Evolutionary conservation across 2,888 invertebrate genomes (phyloP), one percentile per base, ranked within the genome.

Genomic region (Spatulosminthurus flaviceps): DNA sequence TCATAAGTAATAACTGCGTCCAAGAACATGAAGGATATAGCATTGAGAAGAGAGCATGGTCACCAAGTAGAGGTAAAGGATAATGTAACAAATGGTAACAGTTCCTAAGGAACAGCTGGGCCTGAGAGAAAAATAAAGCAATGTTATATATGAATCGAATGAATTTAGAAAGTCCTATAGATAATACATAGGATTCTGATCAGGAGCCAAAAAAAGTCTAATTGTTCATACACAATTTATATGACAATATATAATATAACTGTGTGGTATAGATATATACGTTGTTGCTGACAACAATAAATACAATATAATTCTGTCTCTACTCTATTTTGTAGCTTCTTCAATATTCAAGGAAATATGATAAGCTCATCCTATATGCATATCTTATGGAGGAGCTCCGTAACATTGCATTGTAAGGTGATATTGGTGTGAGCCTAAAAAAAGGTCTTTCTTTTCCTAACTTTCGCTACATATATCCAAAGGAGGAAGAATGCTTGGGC

Each of bases 91-190:
- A 43, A 43, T 60, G 19, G 60, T 64, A 64, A 64, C 64, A 64
- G 26, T 64, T n/a, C 64, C 64, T 64, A 21, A 22, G 64, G 64
- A 64, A 21, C 64, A 64, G 19, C 64, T 64, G 64, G 21, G 64
- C 19, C 19, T n/a, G 22, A 21, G 64, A 22, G 64, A 64, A 64
- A 2, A 60, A 43, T 9, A 13, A 16, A 22, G 22, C 5, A 4
- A 60, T 21, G 60, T 60, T n/a, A n/a, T n/a, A n/a, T n/a, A n/a
- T n/a, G n/a, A n/a, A n/a, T n/a, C n/a, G n/a, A n/a, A n/a, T n/a
- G n/a, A n/a, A n/a, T n/a, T n/a, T n/a, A n/a, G n/a, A n/a, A n/a
- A n/a, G n/a, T n/a, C n/a, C n/a, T n/a, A n/a, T 34, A 34, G 34
- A 13, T 21, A 64, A 22, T 64, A 64, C 24, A 64, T 11, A 64